Evolutionary conservation across 2,797 vertebrate genomes (phyloP).

Genomic region (Chanos chanos): DNA sequence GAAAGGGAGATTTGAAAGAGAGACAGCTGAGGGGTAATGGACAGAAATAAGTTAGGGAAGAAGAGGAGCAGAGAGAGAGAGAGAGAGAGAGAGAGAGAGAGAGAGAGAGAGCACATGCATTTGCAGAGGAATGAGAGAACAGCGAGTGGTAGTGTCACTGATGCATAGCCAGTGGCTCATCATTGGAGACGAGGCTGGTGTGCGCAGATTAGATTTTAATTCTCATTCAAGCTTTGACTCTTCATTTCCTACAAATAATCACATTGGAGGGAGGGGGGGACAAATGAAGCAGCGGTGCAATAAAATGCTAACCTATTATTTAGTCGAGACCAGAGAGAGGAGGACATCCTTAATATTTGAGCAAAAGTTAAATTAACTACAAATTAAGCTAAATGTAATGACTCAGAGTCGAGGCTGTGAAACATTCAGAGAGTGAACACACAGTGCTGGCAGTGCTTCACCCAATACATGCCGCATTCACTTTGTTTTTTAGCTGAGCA

Average conservation of each 20-base stretch:
- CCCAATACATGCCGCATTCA: slow-evolving; percentile 23
- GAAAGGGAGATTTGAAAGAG: slow-evolving; percentile 9
- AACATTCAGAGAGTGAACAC: slow-evolving; percentile 14
- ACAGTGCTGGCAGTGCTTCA: slow-evolving; percentile 3
- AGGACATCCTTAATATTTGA: slow-evolving; percentile 16
- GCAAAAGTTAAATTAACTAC: slow-evolving; percentile 23
- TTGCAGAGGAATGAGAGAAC: slow-evolving; percentile 11
- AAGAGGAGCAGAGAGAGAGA: background rate
- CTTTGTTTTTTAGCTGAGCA: slow-evolving; percentile 26
- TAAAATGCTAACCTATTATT: slow-evolving; percentile 28
- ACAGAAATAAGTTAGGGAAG: slow-evolving; percentile 17
- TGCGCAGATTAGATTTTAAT: slow-evolving; percentile 34
- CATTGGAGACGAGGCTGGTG: slow-evolving; percentile 31
- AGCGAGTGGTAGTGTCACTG: slow-evolving; percentile 21
- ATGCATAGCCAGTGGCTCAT: slow-evolving; percentile 34
- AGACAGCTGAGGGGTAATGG: slow-evolving; percentile 12
- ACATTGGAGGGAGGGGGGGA: slow-evolving; percentile 15
- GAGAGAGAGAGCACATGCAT: slow-evolving; percentile 11
- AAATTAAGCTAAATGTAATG: slow-evolving; percentile 14
- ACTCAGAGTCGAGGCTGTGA: slow-evolving; percentile 9
- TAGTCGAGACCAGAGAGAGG: background rate
- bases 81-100: background rate
- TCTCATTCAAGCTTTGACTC: slow-evolving; percentile 26
- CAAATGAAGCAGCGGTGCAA: slow-evolving; percentile 9
- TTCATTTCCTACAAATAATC: slow-evolving; percentile 43